Evolutionary conservation across 2,888 invertebrate species (phyloP).

Genomic region (Eugnorisma glareosa): DNA sequence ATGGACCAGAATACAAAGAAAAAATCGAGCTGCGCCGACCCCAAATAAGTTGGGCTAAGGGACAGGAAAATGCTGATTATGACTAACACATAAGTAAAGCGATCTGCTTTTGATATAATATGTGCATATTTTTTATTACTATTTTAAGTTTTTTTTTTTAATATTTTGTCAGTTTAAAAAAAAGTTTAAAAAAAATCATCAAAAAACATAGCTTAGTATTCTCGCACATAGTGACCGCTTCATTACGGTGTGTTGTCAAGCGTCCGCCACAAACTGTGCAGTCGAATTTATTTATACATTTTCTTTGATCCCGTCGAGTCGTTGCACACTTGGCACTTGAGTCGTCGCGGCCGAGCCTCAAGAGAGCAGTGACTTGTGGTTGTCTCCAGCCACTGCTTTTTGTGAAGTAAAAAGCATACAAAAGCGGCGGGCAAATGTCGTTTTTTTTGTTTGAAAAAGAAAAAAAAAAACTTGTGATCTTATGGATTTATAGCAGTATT

Average conservation of each 20-base stretch:
- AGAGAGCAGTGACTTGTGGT: conserved; percentile 24
- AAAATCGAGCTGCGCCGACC: not conserved
- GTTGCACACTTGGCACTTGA: conserved; percentile 36
- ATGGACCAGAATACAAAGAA: not conserved
- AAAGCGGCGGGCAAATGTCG: not conserved
- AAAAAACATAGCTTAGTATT: not conserved
- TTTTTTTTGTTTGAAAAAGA: not conserved
- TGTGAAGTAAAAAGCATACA: not conserved
- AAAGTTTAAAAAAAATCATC: not conserved
- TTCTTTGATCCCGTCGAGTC: conserved; percentile 35
- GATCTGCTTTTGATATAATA: not conserved
- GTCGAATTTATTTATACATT: conserved; percentile 33
- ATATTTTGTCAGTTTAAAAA: no score
- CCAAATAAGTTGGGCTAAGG: not conserved
- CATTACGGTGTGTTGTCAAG: not conserved
- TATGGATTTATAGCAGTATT: not conserved
- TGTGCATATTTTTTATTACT: not conserved
- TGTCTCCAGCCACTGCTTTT: not conserved
- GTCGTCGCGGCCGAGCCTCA: conserved; percentile 26
- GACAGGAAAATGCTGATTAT: not conserved
- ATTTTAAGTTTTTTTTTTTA: not conserved
- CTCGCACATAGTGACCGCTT: not conserved
- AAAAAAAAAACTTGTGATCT: not conserved
- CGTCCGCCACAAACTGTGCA: conserved; percentile 13
- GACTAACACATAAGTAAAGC: not conserved